A percentile compares a stretch with the other conserved stretches of the same genome.
Evolutionary conservation across 2,113 vertebrate species (phyloP).

Genomic region (Saiga tatarica): DNA sequence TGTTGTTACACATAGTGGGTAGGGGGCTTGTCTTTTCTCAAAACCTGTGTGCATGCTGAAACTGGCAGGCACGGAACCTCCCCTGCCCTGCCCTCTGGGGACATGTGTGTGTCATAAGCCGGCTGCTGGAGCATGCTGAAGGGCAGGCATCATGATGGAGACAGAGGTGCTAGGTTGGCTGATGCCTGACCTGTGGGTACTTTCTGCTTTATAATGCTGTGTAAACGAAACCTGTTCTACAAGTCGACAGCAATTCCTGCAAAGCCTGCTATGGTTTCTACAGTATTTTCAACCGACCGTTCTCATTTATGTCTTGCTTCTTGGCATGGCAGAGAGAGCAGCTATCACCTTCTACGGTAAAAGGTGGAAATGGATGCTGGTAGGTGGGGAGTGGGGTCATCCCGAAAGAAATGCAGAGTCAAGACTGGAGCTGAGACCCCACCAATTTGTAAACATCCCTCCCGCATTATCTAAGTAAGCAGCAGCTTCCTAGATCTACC

Average conservation of each 20-base stretch:
- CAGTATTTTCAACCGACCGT: background rate
- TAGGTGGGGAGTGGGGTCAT: fast-evolving
- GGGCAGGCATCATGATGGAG: fast-evolving
- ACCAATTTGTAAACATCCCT: background rate
- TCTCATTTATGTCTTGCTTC: background rate
- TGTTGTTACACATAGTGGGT: fast-evolving
- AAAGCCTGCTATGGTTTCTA: background rate
- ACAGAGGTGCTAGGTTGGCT: background rate
- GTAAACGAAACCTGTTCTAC: background rate
- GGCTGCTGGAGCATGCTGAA: fast-evolving
- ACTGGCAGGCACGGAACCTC: fast-evolving
- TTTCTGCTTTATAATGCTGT: no score
- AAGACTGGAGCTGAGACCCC: background rate
- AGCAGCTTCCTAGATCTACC: background rate
- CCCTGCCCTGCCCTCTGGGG: background rate
- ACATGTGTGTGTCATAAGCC: fast-evolving
- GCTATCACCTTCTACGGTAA: background rate
- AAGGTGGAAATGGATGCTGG: background rate
- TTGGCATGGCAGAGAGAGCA: background rate
- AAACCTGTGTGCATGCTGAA: background rate
- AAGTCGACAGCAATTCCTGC: fast-evolving
- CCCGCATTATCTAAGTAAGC: no score
- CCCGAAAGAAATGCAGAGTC: background rate
- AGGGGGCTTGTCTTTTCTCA: background rate
- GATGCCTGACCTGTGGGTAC: background rate